A percentile compares a stretch with the other conserved stretches of the same genome.
Conservation (phyloP, 2,113 vertebrate species). For the human (Homo sapiens) region DNA sequence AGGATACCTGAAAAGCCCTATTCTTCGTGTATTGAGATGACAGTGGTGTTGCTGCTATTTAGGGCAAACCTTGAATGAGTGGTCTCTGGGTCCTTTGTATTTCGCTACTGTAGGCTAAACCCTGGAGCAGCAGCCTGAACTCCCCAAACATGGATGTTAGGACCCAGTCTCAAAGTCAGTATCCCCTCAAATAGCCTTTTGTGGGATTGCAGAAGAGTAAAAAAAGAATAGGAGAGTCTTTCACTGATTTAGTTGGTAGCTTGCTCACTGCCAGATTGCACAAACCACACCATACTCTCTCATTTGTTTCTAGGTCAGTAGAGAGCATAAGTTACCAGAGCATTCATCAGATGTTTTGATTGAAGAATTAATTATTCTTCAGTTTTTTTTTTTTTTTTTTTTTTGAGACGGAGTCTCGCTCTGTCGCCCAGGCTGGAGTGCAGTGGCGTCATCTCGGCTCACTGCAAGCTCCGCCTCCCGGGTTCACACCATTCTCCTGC, state of each 20-base stretch:
- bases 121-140: background rate
- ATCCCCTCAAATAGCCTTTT: background rate
- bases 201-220: background rate
- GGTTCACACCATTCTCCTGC: too few species aligned
- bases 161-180: background rate
- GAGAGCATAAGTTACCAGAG: background rate
- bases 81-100: background rate
- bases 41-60: too few species aligned
- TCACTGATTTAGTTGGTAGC: background rate
- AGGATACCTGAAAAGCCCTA: background rate
- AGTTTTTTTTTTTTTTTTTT: background rate
- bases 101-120: background rate
- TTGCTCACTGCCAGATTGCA: background rate
- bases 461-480: too few species aligned
- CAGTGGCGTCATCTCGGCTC: too few species aligned
- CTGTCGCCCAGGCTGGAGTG: too few species aligned
- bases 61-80: background rate
- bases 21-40: too few species aligned
- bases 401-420: too few species aligned
- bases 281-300: background rate
- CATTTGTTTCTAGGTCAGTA: background rate
- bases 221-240: background rate
- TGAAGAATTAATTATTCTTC: background rate
- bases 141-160: background rate
- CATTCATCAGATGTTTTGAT: background rate